Evolutionary conservation across 2,113 vertebrate genomes (phyloP).

Genomic region (Alligator sinensis): DNA sequence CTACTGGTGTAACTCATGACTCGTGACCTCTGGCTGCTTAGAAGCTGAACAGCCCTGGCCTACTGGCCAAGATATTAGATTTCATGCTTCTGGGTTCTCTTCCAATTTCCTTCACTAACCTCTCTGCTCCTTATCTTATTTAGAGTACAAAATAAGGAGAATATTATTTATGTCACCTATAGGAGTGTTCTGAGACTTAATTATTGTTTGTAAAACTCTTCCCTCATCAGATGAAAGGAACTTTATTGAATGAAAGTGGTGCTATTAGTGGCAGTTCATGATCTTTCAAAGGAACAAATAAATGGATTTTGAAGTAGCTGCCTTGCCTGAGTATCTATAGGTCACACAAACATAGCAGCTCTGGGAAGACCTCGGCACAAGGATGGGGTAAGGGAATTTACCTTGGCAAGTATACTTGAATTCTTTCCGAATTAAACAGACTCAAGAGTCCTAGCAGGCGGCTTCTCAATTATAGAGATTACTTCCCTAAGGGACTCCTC

Average conservation of each 20-base stretch:
- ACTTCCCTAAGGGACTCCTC: neutral
- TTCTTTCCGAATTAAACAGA: neutral
- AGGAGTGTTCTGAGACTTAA: neutral
- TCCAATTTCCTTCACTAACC: neutral
- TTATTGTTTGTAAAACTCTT: neutral
- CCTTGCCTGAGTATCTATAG: fast-evolving
- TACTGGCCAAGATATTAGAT: neutral
- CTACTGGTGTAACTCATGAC: too few species aligned
- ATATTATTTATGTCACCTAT: neutral
- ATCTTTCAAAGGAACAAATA: neutral
- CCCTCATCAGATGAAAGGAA: neutral
- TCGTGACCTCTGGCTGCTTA: too few species aligned
- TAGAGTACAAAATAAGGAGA: neutral
- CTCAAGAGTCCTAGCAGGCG: neutral
- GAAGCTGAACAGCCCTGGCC: too few species aligned
- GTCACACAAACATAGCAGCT: neutral
- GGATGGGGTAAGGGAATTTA: neutral
- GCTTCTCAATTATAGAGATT: neutral
- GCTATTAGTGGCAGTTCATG: neutral
- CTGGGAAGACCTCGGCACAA: neutral
- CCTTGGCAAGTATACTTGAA: neutral
- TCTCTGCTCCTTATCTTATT: neutral
- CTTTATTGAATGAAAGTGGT: neutral
- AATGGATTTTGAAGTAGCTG: neutral
- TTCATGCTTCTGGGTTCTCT: neutral